Evolutionary conservation across 1,140 invertebrate genomes (phyloP).

Genomic region (Pissodes strobi): DNA sequence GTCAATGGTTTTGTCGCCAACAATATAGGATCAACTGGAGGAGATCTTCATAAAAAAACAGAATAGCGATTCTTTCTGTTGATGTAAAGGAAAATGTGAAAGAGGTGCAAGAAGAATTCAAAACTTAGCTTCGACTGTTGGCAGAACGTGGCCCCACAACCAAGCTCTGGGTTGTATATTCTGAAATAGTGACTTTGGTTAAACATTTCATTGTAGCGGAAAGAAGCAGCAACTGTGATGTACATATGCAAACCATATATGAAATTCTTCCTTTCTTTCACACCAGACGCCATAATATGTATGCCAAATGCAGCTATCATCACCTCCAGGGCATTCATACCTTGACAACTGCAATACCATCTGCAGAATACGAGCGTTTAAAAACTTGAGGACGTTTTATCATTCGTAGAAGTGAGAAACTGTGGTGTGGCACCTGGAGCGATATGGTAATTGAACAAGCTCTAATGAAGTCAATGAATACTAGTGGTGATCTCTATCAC

Average conservation of each 20-base stretch:
- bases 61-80: conserved; percentile 14
- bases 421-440: too few species aligned
- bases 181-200: conserved; percentile 44
- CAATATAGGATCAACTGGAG: conserved; percentile 43
- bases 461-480: conserved; percentile 57
- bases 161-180: conserved; percentile 50
- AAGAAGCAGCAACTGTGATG: conserved; percentile 46
- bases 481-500: conserved; percentile 50
- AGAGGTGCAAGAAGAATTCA: conserved; percentile 42
- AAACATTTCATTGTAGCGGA: too few species aligned
- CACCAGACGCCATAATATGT: conserved; percentile 49
- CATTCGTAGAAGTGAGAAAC: conserved; percentile 39
- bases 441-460: conserved; percentile 51
- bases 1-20: conserved; percentile 27
- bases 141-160: conserved; percentile 48
- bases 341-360: conserved; percentile 39
- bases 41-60: conserved; percentile 36
- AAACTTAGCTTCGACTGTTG: conserved; percentile 34
- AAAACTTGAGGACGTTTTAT: conserved; percentile 44
- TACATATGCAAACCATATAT: conserved; percentile 44
- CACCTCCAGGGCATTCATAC: conserved; percentile 42
- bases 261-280: conserved; percentile 56
- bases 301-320: conserved; percentile 48
- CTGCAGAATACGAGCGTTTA: conserved; percentile 34
- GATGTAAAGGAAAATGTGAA: conserved; percentile 40